Conservation (phyloP, 2,888 invertebrate genomes). For the Acholoe squamosa region DNA sequence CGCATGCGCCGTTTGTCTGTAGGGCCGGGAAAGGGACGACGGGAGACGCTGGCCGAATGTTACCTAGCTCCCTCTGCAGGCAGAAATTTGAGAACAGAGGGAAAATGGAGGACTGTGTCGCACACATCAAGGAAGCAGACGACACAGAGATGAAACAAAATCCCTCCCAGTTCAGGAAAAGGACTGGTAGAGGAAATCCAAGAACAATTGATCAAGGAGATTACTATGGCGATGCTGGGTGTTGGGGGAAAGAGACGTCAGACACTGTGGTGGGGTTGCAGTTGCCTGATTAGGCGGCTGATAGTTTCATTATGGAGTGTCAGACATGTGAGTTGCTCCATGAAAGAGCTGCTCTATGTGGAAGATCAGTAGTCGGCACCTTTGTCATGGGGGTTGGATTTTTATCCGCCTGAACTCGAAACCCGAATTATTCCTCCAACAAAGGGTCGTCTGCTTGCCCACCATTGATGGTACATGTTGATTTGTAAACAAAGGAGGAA, state of each 20-base stretch:
- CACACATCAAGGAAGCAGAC: conserved; percentile 4
- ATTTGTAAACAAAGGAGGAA: not conserved
- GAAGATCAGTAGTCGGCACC: not conserved
- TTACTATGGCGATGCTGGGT: not conserved
- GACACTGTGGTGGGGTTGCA: not conserved
- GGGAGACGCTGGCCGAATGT: not conserved
- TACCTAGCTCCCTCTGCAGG: not conserved
- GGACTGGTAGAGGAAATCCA: not conserved
- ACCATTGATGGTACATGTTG: not conserved
- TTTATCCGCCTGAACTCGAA: not conserved
- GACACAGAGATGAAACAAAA: conserved; percentile 27
- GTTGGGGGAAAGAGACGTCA: not conserved
- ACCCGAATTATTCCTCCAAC: too few relatives aligned
- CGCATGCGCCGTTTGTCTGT: not conserved
- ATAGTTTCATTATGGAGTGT: conserved; percentile 43
- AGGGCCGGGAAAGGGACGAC: not conserved
- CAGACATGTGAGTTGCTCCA: not conserved
- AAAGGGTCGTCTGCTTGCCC: too few relatives aligned
- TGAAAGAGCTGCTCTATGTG: conserved; percentile 3
- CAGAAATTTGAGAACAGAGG: conserved; percentile 29
- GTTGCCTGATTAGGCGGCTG: conserved; percentile 1
- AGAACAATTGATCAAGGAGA: conserved; percentile 51
- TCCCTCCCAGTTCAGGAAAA: not conserved
- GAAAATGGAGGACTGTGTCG: not conserved
- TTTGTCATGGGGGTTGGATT: not conserved